Evolutionary conservation across 2,113 vertebrate genomes (phyloP), one percentile per base, ranked within the genome.

Genomic region (Rhinopomastus cyanomelas): DNA sequence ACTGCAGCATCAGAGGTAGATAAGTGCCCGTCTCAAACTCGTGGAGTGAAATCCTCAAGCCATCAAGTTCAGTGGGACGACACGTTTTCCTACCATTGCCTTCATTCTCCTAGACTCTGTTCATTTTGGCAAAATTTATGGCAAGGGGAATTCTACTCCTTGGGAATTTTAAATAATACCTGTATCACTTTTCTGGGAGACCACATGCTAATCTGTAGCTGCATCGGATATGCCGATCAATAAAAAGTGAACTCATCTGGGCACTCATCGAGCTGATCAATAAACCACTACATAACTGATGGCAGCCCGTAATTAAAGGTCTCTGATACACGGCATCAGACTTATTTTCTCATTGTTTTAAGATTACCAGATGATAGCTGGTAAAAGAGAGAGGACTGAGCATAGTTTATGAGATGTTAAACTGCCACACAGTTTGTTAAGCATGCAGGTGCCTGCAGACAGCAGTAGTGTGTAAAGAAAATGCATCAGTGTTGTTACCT

Each of bases 341-440:
- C 36, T 75, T 72, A 57, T 14, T 87, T 90, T 87, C 65, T 15
- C 42, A 2, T 61, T 85, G 85, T 78, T 92, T 62, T 37, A 61
- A 85, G 60, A 85, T 74, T 87, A 75, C 71, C 51, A 46, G 37
- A 30, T 86, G 29, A 67, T 72, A 83, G 9, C 85, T 77, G 29
- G 30, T 83, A 39, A 32, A 39, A 85, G 65, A 84, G 51, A 82
- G 53, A 60, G 60, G 61, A 52, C 67, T 72, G 20, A 69, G 25
- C 49, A 20, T 73, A 25, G 66, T 95, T 88, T 87, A 80, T 82
- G 71, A 94, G 66, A 82, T 94, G 73, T 71, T 71, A 90, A 94
- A 90, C 37, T 67, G 48, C 60, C 57, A 29, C 44, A 29, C 51
- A 36, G 71, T 84, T 66, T 67, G 59, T 90, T 91, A 87, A 75